These are phyloP conservation scores for Struthio camelus DNA, from an alignment of 2,113 vertebrate species.

Conservation along the genomic window DNA sequence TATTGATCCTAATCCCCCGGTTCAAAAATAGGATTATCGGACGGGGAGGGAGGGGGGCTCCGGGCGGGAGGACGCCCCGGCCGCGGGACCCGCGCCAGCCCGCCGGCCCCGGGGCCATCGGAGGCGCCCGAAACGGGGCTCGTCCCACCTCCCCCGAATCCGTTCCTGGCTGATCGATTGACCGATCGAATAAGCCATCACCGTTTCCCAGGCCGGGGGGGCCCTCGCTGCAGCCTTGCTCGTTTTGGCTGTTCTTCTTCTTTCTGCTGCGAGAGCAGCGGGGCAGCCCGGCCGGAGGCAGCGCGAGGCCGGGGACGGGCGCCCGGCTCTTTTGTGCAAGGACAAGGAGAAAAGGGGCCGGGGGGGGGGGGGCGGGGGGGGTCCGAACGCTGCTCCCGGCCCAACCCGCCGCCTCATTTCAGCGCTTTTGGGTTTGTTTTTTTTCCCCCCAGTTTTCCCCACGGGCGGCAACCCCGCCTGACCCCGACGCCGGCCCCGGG, in stretches of 20 bases:
- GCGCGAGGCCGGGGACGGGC: too few relatives aligned
- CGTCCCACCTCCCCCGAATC: neutral
- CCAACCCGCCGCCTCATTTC: neutral
- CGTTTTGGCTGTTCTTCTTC: neutral
- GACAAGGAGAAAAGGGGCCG: neutral
- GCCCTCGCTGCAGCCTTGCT: neutral
- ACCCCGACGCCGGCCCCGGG: neutral
- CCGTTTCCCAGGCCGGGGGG: neutral
- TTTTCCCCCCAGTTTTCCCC: too few relatives aligned
- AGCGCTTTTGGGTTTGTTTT: neutral
- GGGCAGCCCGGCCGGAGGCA: too few relatives aligned
- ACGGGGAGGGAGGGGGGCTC: constrained; percentile 1
- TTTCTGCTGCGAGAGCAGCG: too few relatives aligned
- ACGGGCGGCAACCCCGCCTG: too few relatives aligned
- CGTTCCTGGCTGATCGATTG: constrained; percentile 36
- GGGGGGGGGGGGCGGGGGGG: neutral
- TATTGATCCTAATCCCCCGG: constrained; percentile 66
- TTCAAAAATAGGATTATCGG: constrained; percentile 69
- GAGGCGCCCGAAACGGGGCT: too few relatives aligned
- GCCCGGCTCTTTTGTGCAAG: neutral
- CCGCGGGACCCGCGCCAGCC: too few relatives aligned
- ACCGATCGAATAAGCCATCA: neutral
- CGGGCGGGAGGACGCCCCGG: neutral
- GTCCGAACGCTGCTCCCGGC: neutral
- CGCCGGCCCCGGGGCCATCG: too few relatives aligned